These are phyloP conservation scores for Cyclophora punctaria DNA, from an alignment of 2,888 invertebrate genomes.

Conservation along the genomic window DNA sequence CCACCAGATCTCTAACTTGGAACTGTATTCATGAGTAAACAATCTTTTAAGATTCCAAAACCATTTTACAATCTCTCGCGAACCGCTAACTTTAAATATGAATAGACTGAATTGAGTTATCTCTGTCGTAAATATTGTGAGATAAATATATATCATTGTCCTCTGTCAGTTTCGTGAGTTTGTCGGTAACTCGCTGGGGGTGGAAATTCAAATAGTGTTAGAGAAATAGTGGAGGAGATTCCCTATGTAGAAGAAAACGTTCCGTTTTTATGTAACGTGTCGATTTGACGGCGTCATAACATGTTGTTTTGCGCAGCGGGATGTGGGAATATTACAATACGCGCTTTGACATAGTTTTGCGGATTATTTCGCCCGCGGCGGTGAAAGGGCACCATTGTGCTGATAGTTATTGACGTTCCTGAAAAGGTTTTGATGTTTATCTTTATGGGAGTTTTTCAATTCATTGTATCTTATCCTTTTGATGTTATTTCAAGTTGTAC, in stretches of 20 bases:
- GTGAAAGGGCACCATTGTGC: neutral
- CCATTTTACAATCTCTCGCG: constrained; percentile 44
- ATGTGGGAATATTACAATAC: constrained; percentile 11
- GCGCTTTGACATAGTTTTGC: constrained; percentile 7
- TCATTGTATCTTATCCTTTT: too few relatives aligned
- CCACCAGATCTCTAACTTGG: neutral
- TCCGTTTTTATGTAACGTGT: constrained; percentile 34
- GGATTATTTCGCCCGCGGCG: neutral
- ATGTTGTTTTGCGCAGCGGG: constrained; percentile 26
- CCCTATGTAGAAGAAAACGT: constrained; percentile 31
- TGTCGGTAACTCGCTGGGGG: constrained; percentile 41
- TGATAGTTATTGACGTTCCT: constrained; percentile 1
- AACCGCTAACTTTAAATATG: constrained; percentile 64
- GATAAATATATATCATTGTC: constrained; percentile 71
- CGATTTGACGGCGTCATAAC: constrained; percentile 36
- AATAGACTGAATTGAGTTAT: constrained; percentile 48
- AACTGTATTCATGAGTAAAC: constrained; percentile 19
- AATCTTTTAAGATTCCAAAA: constrained; percentile 37
- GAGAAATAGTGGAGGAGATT: constrained; percentile 28
- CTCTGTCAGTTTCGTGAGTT: constrained; percentile 46
- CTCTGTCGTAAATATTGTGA: constrained; percentile 64
- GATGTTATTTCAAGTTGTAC: too few relatives aligned
- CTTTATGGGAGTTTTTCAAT: too few relatives aligned
- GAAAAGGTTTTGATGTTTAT: too few relatives aligned
- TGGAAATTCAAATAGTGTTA: constrained; percentile 52